Base-by-base conservation (phyloP, 2,888 invertebrate genomes). In the Salticus scenicus region DNA sequence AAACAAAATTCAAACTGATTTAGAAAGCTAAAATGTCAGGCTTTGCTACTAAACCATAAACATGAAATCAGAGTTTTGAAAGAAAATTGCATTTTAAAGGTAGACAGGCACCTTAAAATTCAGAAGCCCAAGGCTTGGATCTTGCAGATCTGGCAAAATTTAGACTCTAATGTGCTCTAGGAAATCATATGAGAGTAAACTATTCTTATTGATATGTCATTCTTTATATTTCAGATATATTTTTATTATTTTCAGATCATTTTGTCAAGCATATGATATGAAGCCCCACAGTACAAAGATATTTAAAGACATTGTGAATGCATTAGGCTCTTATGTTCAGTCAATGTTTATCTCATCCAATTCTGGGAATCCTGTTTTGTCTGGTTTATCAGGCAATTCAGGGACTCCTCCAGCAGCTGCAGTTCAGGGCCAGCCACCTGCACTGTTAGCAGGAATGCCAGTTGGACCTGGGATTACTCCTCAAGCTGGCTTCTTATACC, bases 241-340 rank as follows among this genome's bases (percentile, higher is more conserved):
- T 71, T 41, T 82, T 37, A 83, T 74, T 89, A 89, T 75, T 82
- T 89, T 78, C 73, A 92, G 92, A 73, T 96, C 96, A 71, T 98
- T 99, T 92, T 98, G 98, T 91, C 94, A 95, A 91, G 97, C 96
- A 89, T 99, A 99, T 91, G 99, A 99, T 92, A 94, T 98, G 92
- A 96, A 97, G 90, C 96, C 96, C 14, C 92, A 93, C 87, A 92
- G 92, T 2, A 92, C 92, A 1, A 92, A 93, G 89, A 92, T 93
- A 72, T 91, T 98, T 90, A 95, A 97, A 91, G 98, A 98, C 92
- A 97, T 99, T 89, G 97, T 99, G 77, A 96, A 96, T 91, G 96
- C 97, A 47, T 92, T 98, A 89, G 98, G 97, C 20, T 96, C 96
- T 0, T 98, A 97, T 91, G 96, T 98, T 17, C 98, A 98, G 91